Evolutionary conservation across 64 coral and sea anemone species (phyloP).

Genomic region (Astreopora myriophthalma): DNA sequence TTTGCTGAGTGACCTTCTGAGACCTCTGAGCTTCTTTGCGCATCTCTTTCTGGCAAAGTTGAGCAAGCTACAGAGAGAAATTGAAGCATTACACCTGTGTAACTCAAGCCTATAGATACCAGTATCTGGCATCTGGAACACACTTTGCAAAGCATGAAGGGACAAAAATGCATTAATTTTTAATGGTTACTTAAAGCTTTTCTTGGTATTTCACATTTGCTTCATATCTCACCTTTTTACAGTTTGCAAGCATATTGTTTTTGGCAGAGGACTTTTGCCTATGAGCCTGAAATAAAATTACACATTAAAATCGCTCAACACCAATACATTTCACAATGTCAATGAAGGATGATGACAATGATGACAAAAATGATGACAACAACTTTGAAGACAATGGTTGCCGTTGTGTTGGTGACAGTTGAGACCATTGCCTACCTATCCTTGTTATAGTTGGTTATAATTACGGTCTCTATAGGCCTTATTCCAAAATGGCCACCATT

Average conservation of each 20-base stretch:
- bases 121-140: no score
- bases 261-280: slow-evolving; percentile 92
- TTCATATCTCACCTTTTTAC: slow-evolving; percentile 83
- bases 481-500: no score
- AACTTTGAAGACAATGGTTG: no score
- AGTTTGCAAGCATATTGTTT: slow-evolving; percentile 95
- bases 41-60: slow-evolving; percentile 96
- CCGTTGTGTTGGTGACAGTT: no score
- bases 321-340: background rate
- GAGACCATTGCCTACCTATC: no score
- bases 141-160: background rate
- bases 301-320: background rate
- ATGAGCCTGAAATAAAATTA: slow-evolving; percentile 68
- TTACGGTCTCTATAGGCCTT: no score
- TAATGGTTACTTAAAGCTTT: background rate
- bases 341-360: background rate
- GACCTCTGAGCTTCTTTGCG: slow-evolving; percentile 92
- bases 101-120: no score
- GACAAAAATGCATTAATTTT: background rate
- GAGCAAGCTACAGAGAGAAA: slow-evolving; percentile 76
- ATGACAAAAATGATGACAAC: no score
- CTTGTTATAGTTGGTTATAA: no score
- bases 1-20: slow-evolving; percentile 92
- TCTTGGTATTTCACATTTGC: background rate
- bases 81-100: background rate